Conservation (phyloP, 2,888 invertebrate genomes). For the Ferrisia virgata region DNA sequence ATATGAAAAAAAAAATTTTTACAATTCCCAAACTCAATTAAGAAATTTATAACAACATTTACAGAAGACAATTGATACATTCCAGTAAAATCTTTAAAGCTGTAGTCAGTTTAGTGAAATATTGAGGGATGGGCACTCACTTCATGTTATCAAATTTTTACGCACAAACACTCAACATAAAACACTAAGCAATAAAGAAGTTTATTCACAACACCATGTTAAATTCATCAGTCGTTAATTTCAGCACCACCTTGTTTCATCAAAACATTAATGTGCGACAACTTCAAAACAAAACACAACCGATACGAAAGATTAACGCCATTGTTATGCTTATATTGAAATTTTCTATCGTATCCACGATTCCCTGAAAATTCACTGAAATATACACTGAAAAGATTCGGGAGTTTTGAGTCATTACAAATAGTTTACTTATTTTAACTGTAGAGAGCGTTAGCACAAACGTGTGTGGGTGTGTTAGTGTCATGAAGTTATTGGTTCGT, state of each 20-base stretch:
- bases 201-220: neutral
- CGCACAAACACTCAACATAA: neutral
- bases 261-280: neutral
- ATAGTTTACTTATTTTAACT: neutral
- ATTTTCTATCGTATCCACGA: neutral
- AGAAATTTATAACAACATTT: no score
- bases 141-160: conserved; percentile 33
- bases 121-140: conserved; percentile 43
- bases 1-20: neutral
- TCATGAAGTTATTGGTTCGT: neutral
- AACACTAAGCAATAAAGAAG: neutral
- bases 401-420: neutral
- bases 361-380: neutral
- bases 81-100: neutral
- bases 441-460: neutral
- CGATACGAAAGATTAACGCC: conserved; percentile 4
- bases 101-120: neutral
- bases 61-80: no score
- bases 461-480: neutral
- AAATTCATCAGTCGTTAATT: neutral
- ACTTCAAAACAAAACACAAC: conserved; percentile 21
- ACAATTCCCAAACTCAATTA: neutral
- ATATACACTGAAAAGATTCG: neutral
- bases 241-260: neutral
- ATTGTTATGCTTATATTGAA: conserved; percentile 12